Conservation (phyloP, 2,113 vertebrate genomes). For the Piaya cayana region DNA sequence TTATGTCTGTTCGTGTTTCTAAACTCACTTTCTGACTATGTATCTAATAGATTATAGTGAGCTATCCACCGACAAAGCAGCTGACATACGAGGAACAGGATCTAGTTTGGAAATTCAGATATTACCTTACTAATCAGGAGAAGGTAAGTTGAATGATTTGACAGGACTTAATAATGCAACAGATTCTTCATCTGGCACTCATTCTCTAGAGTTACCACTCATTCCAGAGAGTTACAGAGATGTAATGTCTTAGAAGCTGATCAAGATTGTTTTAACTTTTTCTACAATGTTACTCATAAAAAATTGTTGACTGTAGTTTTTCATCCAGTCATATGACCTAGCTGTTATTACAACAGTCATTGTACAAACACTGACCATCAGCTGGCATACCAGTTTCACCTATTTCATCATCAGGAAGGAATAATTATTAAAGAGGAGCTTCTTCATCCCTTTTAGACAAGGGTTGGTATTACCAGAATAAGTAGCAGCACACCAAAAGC, state of each 20-base stretch:
- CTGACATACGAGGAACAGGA: slow-evolving; percentile 97
- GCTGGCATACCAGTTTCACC: not conserved
- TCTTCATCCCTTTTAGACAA: not conserved
- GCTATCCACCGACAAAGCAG: slow-evolving; percentile 96
- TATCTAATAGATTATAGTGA: slow-evolving; percentile 90
- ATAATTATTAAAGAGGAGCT: not conserved
- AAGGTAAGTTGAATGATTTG: slow-evolving; percentile 78
- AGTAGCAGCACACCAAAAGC: not conserved
- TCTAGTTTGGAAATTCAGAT: slow-evolving; percentile 98
- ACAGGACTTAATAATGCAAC: not conserved
- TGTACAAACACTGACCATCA: not conserved
- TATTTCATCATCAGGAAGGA: not conserved
- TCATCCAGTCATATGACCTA: not conserved
- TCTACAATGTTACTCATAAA: not conserved
- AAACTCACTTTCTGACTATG: not conserved
- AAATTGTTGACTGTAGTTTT: not conserved
- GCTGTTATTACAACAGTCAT: not conserved
- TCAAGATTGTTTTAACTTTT: not conserved
- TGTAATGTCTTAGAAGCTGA: not conserved
- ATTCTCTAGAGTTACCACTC: not conserved
- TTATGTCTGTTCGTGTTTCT: not conserved
- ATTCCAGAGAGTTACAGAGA: not conserved
- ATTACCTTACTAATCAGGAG: slow-evolving; percentile 97
- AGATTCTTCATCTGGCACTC: not conserved
- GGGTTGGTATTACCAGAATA: not conserved